Evolutionary conservation across 2,797 vertebrate species (phyloP).

Genomic region (Melanotaenia trifasciata): DNA sequence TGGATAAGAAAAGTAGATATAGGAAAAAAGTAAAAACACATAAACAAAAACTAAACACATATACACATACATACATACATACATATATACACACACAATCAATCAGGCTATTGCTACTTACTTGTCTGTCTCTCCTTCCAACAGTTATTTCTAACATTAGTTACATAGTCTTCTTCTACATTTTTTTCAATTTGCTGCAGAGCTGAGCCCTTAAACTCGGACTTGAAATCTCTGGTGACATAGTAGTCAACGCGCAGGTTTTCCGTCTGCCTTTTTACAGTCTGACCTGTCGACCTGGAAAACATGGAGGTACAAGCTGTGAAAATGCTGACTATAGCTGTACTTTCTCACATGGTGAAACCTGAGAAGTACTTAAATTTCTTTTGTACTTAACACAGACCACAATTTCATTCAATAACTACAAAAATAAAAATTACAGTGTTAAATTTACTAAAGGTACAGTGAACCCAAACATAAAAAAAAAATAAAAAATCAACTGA

Average conservation of each 20-base stretch:
- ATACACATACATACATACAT: too few relatives aligned
- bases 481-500: background rate
- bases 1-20: conserved; percentile 62
- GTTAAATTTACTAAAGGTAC: background rate
- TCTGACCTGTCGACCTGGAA: conserved; percentile 92
- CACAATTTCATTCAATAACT: background rate
- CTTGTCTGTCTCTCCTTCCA: conserved; percentile 99
- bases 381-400: background rate
- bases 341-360: background rate
- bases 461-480: background rate
- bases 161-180: conserved; percentile 97
- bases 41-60: background rate
- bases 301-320: conserved; percentile 1
- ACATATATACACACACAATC: background rate
- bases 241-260: conserved; percentile 93
- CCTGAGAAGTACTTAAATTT: background rate
- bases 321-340: background rate
- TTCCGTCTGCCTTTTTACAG: conserved; percentile 93
- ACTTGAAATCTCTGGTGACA: conserved; percentile 94
- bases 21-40: background rate
- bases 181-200: conserved; percentile 96
- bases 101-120: conserved; percentile 74
- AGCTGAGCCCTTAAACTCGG: conserved; percentile 91
- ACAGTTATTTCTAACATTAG: conserved; percentile 96
- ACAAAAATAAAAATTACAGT: background rate